Evolutionary conservation across 2,888 invertebrate species (phyloP).

Genomic region (Lypha dubia): DNA sequence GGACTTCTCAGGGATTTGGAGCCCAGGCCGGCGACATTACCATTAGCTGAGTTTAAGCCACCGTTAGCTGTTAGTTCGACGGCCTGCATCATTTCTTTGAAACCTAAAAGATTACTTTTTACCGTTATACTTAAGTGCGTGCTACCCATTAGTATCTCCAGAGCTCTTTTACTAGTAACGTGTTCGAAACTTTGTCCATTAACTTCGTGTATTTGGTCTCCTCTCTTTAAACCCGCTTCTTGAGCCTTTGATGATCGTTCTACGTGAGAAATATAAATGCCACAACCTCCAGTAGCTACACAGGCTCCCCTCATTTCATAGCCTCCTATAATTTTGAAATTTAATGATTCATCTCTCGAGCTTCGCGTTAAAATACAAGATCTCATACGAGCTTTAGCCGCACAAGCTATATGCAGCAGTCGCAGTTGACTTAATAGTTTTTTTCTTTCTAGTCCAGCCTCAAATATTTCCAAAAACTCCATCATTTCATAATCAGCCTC

Average conservation of each 20-base stretch:
- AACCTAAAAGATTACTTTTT: constrained; percentile 96
- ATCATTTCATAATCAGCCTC: constrained; percentile 98
- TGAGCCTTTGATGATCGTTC: constrained; percentile 97
- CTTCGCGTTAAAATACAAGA: constrained; percentile 96
- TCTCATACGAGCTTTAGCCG: constrained; percentile 96
- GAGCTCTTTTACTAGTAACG: constrained; percentile 94
- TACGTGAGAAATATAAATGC: constrained; percentile 97
- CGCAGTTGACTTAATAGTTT: constrained; percentile 93
- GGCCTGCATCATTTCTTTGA: constrained; percentile 87
- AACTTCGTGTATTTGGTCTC: constrained; percentile 98
- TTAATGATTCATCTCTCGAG: constrained; percentile 95
- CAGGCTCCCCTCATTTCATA: constrained; percentile 87
- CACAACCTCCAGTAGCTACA: constrained; percentile 88
- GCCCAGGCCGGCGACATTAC: constrained; percentile 76
- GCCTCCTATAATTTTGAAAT: constrained; percentile 97
- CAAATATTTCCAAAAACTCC: constrained; percentile 97
- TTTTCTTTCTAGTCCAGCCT: constrained; percentile 91
- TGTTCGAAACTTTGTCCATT: constrained; percentile 98
- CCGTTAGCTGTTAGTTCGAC: constrained; percentile 75
- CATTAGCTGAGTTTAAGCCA: constrained; percentile 76
- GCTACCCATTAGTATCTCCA: constrained; percentile 95
- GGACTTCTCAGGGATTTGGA: constrained; percentile 78
- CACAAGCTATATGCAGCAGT: constrained; percentile 97
- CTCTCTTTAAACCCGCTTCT: constrained; percentile 97
- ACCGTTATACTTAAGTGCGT: constrained; percentile 98